Evolutionary conservation across 35 echinoderm and acorn worm species (phyloP).

Genomic region (Acanthaster planci): DNA sequence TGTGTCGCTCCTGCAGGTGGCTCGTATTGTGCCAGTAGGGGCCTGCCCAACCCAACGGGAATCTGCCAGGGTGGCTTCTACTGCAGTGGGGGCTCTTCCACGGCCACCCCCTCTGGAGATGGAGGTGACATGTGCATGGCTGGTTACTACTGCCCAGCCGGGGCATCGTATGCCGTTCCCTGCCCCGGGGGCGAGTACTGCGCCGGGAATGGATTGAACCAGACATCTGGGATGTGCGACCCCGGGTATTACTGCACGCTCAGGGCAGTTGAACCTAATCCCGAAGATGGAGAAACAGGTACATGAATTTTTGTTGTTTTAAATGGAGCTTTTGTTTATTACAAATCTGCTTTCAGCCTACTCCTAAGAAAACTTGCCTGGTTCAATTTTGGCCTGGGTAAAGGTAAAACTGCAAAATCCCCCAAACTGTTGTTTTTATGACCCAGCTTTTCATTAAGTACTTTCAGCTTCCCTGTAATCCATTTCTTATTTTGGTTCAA

Average conservation of each 20-base stretch:
- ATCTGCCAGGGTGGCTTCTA: conserved; percentile 88
- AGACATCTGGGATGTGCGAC: conserved; percentile 82
- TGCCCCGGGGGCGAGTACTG: conserved; percentile 91
- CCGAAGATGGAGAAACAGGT: conserved; percentile 91
- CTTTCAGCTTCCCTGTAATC: no score
- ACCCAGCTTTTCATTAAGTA: no score
- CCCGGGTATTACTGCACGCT: conserved; percentile 84
- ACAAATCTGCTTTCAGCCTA: background rate
- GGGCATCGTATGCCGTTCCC: conserved; percentile 62
- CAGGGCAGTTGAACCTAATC: conserved; percentile 80
- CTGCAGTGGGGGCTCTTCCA: conserved; percentile 71
- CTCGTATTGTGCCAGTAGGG: conserved; percentile 84
- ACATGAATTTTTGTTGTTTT: background rate
- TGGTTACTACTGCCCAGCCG: conserved; percentile 87
- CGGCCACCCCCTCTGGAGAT: conserved; percentile 61
- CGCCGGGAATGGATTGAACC: conserved; percentile 61
- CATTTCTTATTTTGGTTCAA: no score
- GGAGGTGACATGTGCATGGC: conserved; percentile 74
- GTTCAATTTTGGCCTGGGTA: no score
- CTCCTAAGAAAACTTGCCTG: background rate
- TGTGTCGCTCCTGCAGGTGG: conserved; percentile 54
- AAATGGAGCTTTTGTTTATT: background rate
- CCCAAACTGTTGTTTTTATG: no score
- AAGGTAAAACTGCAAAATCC: no score
- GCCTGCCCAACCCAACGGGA: conserved; percentile 65